Base-by-base conservation (phyloP, 2,113 vertebrate species). In the Prietella phreatophila region DNA sequence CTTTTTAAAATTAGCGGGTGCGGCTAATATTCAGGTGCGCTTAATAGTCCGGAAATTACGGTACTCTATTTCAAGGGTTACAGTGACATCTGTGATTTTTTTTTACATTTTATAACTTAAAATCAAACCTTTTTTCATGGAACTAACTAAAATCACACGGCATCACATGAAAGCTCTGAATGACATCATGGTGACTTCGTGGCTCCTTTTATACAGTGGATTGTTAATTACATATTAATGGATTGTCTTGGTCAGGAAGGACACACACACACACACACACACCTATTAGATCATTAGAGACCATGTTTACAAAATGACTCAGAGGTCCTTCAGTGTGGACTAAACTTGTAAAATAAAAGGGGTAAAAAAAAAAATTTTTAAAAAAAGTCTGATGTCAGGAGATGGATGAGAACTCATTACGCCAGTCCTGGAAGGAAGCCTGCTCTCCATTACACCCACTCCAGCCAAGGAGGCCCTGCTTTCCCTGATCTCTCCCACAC, bases 371-470 rank as follows among this genome's bases (percentile, higher is more conserved):
- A 60, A 60, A 22, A 53, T n/a, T n/a, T n/a, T n/a, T n/a, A 22
- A 25, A 83, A 87, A 86, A 15, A 78, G 39, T 81, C 39, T 92
- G 88, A 91, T 86, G 75, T 92, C 92, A 91, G 85, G 89, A 92
- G 88, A 93, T 88, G 86, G 91, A 94, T 94, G 90, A n/a, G 88
- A 92, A 94, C 93, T 94, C 92, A 95, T 95, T 93, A 93, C 91
- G 82, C 89, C 84, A 84, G 36, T 5, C 22, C 78, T 94, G 93
- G 93, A 94, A 92, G 87, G 85, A 87, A 93, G 93, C 92, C 93
- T 92, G 91, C 87, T 86, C 86, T 92, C 91, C 92, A 93, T 94
- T 93, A 93, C 89, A 91, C 85, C 82, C 60, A 90, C 65, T 84
- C 7, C 8, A 84, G 91, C 92, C 91, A 93, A 92, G 69, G 83